Evolutionary conservation across 2,113 vertebrate species (phyloP), one percentile per base, ranked within the genome.

Genomic region (Bambusicola thoracicus): DNA sequence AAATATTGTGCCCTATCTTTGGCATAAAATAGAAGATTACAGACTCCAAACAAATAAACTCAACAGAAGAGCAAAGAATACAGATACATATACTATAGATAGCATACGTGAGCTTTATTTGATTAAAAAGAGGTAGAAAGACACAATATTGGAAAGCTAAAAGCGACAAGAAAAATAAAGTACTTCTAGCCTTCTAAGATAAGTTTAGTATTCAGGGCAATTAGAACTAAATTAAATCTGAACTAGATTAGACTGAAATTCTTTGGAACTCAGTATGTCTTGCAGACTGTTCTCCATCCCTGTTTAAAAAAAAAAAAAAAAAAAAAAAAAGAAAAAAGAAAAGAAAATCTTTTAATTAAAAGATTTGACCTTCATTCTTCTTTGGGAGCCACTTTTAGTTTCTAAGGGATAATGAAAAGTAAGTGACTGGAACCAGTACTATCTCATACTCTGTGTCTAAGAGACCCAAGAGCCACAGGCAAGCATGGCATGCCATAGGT

Each of bases 361-460:
- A 41, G 85, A 79, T 59, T 89, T 96, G 95, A 96, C 94, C 91
- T 93, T 93, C 81, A 92, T 92, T 96, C 75, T 93, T 95, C 81
- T 80, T 85, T 2, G 6, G 34, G 63, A 94, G 91, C 48, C 92
- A 87, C 85, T 86, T 91, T 82, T 44, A 9, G 21, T 91, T 93
- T 95, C 87, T 70, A 69, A 38, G 70, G 87, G 38, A 91, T 89
- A 92, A 91, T 82, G 81, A 92, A 92, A 93, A 90, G 80, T 61
- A 81, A 84, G 38, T 43, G 63, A 87, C 55, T 46, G 22, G 75
- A 93, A 93, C 55, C 36, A 70, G n/a, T 58, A 19, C 38, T 44
- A 59, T n/a, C 85, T 84, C 68, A 19, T 46, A 40, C 17, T 92
- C 48, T 13, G 8, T 29, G 51, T 84, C 61, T 94, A 38, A 87